Percentiles rank a stretch among this genome's conserved stretches.
These are phyloP conservation scores for Drosophila ananassae DNA, from an alignment of 1,140 invertebrate species.

Conservation along the genomic window DNA sequence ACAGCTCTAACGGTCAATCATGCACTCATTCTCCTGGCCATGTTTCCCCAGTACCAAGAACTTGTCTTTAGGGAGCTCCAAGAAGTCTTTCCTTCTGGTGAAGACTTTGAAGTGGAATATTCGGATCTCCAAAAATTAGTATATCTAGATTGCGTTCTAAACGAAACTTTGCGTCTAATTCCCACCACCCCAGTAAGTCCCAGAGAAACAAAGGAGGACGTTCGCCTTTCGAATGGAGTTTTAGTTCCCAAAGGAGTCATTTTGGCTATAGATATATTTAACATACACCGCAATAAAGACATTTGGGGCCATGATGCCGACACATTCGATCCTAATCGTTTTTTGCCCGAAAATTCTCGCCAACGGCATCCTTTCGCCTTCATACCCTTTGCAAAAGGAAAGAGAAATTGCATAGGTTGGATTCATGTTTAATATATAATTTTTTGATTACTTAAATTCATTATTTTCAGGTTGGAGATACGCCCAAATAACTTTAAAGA, in stretches of 20 bases:
- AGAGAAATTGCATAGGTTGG: constrained; percentile 64
- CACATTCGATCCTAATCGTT: constrained; percentile 72
- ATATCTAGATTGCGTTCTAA: constrained; percentile 87
- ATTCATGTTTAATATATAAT: background rate
- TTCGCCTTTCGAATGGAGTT: constrained; percentile 49
- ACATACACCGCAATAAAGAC: constrained; percentile 51
- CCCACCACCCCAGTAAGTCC: constrained; percentile 51
- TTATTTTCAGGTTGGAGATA: constrained; percentile 59
- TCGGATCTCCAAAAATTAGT: constrained; percentile 86
- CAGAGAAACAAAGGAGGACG: constrained; percentile 28
- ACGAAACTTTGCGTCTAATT: constrained; percentile 86
- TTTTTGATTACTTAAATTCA: background rate
- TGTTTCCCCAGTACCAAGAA: constrained; percentile 84
- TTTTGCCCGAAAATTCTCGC: constrained; percentile 50
- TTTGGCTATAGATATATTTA: constrained; percentile 48
- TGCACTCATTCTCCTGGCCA: constrained; percentile 56
- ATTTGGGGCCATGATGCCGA: constrained; percentile 62
- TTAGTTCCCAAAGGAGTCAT: constrained; percentile 43
- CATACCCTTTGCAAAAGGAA: constrained; percentile 69
- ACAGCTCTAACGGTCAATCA: constrained; percentile 47
- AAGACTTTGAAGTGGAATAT: constrained; percentile 83
- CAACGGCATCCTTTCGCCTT: constrained; percentile 55
- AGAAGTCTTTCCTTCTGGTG: constrained; percentile 85
- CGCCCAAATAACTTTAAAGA: constrained; percentile 44
- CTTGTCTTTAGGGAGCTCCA: constrained; percentile 86